Base-by-base conservation (phyloP, 2,888 invertebrate species). In the Hypena proboscidalis region DNA sequence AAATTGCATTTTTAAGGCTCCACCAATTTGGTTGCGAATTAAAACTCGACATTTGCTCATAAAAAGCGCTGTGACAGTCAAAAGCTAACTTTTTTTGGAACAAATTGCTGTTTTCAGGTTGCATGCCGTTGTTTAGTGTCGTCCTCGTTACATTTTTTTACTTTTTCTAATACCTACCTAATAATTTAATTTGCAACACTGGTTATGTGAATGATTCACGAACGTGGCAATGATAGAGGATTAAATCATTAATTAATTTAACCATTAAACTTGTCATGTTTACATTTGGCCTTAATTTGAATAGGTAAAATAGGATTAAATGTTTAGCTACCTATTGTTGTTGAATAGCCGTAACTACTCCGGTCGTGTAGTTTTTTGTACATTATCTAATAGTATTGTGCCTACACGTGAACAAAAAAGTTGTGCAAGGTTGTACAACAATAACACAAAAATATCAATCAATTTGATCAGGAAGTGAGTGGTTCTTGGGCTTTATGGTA, bases 1-100 rank as follows among this genome's bases (percentile, higher is more conserved):
- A 83, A 86, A 87, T 89, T 89, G 86, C 89, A 88, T 84, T 90
- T 89, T 82, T 88, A 85, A 77, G 87, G 86, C 76, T 87, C 75
- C 82, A 64, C 74, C 76, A 83, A 80, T 81, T 87, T 80, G 63
- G 70, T 58, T 44, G 53, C 58, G 61, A 66, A 70, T 67, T 65
- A 56, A 56, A 56, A 56, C 34, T 36, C 45, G 37, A 42, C 49
- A 41, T 32, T 47, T 52, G 39, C 23, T 50, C 33, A 39, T 38
- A 58, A 50, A 60, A 53, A 52, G 36, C 38, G 33, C 10, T 27
- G 29, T 33, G 48, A 33, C 48, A 37, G 37, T 49, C 23, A 26
- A 38, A 54, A 42, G 31, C 35, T 40, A 23, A 50, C 13, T 38
- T 31, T 25, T n/a, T n/a, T n/a, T n/a, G n/a, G n/a, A 15, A 13